Conservation (phyloP, 1,140 invertebrate genomes). For the Theocolax elegans region DNA sequence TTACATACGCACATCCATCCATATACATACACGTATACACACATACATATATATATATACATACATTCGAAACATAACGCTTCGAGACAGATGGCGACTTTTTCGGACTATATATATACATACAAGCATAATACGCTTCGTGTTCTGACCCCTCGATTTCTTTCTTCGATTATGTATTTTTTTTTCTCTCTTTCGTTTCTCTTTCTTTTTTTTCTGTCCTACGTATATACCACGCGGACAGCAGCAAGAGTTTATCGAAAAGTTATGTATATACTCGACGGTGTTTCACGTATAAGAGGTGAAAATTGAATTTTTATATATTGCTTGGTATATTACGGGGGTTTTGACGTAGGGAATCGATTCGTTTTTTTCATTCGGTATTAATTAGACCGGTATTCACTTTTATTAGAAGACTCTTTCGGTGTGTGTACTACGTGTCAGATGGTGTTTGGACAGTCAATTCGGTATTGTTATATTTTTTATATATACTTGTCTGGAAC, state of each 20-base stretch:
- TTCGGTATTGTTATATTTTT: too few species aligned
- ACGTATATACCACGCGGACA: too few species aligned
- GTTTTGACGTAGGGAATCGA: too few species aligned
- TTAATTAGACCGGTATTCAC: too few species aligned
- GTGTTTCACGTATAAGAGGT: too few species aligned
- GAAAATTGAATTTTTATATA: slow-evolving; percentile 1
- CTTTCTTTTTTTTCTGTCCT: not conserved
- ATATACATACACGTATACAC: not conserved
- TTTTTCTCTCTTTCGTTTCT: not conserved
- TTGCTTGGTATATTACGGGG: too few species aligned
- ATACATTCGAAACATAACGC: slow-evolving; percentile 33
- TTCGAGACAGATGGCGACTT: slow-evolving; percentile 38
- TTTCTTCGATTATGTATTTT: slow-evolving; percentile 4
- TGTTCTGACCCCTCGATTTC: slow-evolving; percentile 15
- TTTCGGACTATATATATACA: slow-evolving; percentile 26
- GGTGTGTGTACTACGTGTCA: too few species aligned
- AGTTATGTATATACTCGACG: too few species aligned
- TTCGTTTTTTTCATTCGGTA: too few species aligned
- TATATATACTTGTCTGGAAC: too few species aligned
- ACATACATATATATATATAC: not conserved
- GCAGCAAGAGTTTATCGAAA: slow-evolving; percentile 9
- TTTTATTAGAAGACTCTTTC: too few species aligned
- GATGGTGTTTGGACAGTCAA: too few species aligned
- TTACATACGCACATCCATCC: not conserved
- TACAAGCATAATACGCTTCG: not conserved